Evolutionary conservation across 1,140 invertebrate species (phyloP), one percentile per base, ranked within the genome.

Genomic region (Antheraea mylitta): DNA sequence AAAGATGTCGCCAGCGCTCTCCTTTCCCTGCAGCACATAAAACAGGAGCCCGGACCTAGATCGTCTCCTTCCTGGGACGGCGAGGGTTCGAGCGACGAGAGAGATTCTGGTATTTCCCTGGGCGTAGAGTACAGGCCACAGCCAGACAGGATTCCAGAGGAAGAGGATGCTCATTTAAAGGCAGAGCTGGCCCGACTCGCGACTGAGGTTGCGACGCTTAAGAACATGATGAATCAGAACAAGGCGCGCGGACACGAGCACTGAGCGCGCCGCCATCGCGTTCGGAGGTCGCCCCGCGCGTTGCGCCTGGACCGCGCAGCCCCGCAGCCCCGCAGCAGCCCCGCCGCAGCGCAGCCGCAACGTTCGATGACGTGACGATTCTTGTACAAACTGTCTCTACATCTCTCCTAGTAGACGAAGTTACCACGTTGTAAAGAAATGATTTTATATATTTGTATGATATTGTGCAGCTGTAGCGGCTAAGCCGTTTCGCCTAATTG

Each of bases 141-240:
- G 82, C 84, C 88, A 42, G 87, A 92, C 73, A 76, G 85, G 66
- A 86, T 85, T 65, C 81, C 79, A 80, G 93, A 94, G 77, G 93
- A 96, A 86, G 94, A 93, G 77, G 94, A 93, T 92, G 95, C 94
- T 19, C 95, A 97, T 81, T 94, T 99, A 0, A 96, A 98, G 79
- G 96, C 95, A 0, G 96, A 98, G 89, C 92, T 99, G 74, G 96
- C 97, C 66, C 94, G 96, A 68, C 94, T 99, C 6, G 97, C 98
- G 10, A 97, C 96, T 0, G 98, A 99, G 87, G 97, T 99, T 58
- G 97, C 97, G n/a, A 96, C 95, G 72, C 94, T 99, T 0, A 97
- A 98, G 82, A 95, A 95, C 70, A 94, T 96, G 85, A 94, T 96
- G 79, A 93, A 93, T 64, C 92, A 93, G 70, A 92, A 91, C 81